These are phyloP conservation scores for Australoheros scitulus DNA, from an alignment of 2,113 vertebrate genomes.

Conservation along the genomic window DNA sequence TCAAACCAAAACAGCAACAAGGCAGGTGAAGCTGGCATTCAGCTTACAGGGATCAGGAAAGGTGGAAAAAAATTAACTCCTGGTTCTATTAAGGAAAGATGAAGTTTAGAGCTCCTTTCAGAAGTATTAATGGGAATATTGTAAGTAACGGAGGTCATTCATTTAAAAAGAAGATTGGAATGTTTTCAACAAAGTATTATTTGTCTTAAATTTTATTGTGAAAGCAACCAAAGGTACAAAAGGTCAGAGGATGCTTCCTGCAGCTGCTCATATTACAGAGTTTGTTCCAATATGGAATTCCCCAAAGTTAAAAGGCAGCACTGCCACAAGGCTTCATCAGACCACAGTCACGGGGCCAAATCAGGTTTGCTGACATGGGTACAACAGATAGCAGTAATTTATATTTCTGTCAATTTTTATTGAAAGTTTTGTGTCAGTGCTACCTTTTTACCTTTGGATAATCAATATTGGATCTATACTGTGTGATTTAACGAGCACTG, in stretches of 20 bases:
- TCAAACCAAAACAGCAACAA: neutral
- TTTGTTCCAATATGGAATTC: neutral
- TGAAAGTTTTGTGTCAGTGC: neutral
- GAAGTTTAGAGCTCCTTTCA: neutral
- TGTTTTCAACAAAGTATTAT: too few relatives aligned
- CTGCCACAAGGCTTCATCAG: neutral
- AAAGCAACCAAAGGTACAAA: neutral
- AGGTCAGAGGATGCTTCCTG: neutral
- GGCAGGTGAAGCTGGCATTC: neutral
- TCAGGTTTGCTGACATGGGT: neutral
- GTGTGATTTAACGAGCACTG: neutral
- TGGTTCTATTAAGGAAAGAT: neutral
- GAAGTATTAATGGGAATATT: neutral
- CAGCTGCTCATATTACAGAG: neutral
- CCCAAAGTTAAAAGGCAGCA: too few relatives aligned
- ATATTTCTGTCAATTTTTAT: neutral
- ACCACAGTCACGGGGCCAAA: too few relatives aligned
- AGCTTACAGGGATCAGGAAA: neutral
- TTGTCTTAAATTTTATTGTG: neutral
- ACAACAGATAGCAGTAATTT: neutral
- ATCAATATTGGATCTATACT: neutral
- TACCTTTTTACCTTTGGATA: neutral
- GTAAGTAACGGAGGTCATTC: neutral
- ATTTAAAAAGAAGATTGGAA: too few relatives aligned
- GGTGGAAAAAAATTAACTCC: fast-evolving